Conservation (phyloP, 2,888 invertebrate genomes). For the Lordiphosa fenestrarum region DNA sequence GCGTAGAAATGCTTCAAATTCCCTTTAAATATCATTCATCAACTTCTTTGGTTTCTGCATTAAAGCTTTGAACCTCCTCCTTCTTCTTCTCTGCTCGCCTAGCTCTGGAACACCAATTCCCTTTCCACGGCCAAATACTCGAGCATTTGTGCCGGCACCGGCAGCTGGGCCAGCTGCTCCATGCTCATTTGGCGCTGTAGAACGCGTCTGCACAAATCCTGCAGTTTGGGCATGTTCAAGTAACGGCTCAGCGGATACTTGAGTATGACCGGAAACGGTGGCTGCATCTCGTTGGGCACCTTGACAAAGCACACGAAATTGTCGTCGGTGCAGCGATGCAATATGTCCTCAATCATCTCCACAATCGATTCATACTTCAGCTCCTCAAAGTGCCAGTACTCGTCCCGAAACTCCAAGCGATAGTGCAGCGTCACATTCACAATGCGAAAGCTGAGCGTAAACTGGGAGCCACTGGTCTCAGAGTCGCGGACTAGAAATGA, state of each 20-base stretch:
- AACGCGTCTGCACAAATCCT: conserved; percentile 87
- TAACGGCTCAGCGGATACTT: conserved; percentile 88
- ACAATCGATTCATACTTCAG: conserved; percentile 82
- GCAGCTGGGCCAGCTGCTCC: conserved; percentile 86
- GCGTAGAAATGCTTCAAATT: conserved; percentile 40
- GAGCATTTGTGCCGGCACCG: conserved; percentile 83
- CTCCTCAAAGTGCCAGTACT: conserved; percentile 80
- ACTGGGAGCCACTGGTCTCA: conserved; percentile 83
- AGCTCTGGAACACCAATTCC: conserved; percentile 77
- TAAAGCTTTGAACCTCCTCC: conserved; percentile 59
- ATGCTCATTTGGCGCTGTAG: conserved; percentile 84
- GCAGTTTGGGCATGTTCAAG: conserved; percentile 85
- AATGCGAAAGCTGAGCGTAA: conserved; percentile 88
- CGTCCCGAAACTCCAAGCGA: conserved; percentile 85
- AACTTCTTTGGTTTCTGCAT: conserved; percentile 61
- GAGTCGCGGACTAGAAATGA: conserved; percentile 90
- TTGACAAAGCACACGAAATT: conserved; percentile 87
- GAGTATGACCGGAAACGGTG: conserved; percentile 87
- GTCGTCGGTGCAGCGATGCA: conserved; percentile 85
- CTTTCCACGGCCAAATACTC: conserved; percentile 81
- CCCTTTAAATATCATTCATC: conserved; percentile 33
- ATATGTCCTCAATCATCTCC: conserved; percentile 87
- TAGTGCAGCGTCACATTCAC: conserved; percentile 87
- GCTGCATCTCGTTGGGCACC: conserved; percentile 84
- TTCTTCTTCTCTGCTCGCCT: conserved; percentile 12